Evolutionary conservation across 1,140 invertebrate species (phyloP).

Genomic region (Hylyphantes graminicola): DNA sequence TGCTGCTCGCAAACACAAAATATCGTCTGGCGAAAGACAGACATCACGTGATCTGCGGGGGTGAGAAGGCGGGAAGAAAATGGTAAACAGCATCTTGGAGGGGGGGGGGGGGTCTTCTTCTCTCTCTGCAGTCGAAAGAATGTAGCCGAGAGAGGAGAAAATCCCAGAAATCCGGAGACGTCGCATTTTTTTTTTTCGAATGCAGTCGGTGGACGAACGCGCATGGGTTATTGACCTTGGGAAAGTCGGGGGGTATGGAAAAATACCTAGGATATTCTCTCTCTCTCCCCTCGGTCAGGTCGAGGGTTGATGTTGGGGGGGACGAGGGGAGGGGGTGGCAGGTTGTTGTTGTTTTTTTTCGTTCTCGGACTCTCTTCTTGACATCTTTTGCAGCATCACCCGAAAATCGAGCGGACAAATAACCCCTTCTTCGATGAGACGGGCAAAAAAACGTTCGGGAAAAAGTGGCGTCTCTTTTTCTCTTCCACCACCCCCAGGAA

Average conservation of each 20-base stretch:
- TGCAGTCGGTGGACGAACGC: conserved; percentile 38
- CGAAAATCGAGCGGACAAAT: conserved; percentile 16
- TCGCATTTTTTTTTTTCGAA: conserved; percentile 22
- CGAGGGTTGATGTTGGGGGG: too few species aligned
- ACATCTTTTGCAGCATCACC: conserved; percentile 1
- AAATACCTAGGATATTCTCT: conserved; percentile 13
- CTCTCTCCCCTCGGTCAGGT: background rate
- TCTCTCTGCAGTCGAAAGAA: too few species aligned
- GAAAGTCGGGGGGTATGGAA: background rate
- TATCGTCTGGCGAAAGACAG: conserved; percentile 42
- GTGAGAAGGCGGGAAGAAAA: background rate
- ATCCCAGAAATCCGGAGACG: background rate
- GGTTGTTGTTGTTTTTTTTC: conserved; percentile 1
- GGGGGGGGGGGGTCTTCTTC: too few species aligned
- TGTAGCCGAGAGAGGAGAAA: too few species aligned
- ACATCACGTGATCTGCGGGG: conserved; percentile 42
- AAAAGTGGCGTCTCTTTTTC: conserved; percentile 59
- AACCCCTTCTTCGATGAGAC: background rate
- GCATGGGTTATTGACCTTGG: conserved; percentile 56
- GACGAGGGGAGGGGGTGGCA: background rate
- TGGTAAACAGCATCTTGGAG: too few species aligned
- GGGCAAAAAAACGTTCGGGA: background rate
- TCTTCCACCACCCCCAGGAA: background rate
- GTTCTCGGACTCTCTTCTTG: conserved; percentile 6
- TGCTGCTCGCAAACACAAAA: background rate